Evolutionary conservation across 2,797 vertebrate species (phyloP).

Genomic region (Propithecus deckenii): DNA sequence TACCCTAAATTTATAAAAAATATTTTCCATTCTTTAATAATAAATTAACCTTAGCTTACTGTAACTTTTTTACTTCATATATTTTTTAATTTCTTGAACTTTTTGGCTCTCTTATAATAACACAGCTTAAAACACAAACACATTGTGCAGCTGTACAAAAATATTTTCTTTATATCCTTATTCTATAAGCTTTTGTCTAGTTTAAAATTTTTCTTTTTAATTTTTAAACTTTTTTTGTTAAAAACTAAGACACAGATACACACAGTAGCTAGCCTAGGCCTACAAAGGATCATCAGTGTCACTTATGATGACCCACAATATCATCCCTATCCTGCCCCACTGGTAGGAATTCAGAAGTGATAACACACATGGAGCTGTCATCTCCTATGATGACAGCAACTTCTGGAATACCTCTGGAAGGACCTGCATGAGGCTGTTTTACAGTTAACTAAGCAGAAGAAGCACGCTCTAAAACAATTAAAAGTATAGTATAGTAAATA

Average conservation of each 20-base stretch:
- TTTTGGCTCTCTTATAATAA: not conserved
- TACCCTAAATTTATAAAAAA: not conserved
- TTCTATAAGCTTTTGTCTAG: not conserved
- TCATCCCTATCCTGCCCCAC: not conserved
- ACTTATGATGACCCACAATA: too few species aligned
- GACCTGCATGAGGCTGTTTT: not conserved
- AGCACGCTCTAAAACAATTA: not conserved
- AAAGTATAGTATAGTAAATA: not conserved
- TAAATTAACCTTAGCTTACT: not conserved
- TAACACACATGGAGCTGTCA: not conserved
- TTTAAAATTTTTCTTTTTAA: not conserved
- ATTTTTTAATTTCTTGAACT: not conserved
- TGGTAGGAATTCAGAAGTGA: not conserved
- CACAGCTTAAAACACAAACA: not conserved
- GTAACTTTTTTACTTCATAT: not conserved
- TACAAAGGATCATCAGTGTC: not conserved
- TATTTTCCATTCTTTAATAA: not conserved
- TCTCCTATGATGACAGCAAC: not conserved
- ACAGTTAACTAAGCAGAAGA: not conserved
- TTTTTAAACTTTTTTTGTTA: not conserved
- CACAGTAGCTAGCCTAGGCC: not conserved
- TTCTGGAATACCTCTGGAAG: not conserved
- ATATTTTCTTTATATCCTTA: not conserved
- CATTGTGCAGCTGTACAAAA: not conserved
- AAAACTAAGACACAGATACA: not conserved